Evolutionary conservation across 2,888 invertebrate genomes (phyloP), one percentile per base, ranked within the genome.

Genomic region (Xestoiulus laeticollis): DNA sequence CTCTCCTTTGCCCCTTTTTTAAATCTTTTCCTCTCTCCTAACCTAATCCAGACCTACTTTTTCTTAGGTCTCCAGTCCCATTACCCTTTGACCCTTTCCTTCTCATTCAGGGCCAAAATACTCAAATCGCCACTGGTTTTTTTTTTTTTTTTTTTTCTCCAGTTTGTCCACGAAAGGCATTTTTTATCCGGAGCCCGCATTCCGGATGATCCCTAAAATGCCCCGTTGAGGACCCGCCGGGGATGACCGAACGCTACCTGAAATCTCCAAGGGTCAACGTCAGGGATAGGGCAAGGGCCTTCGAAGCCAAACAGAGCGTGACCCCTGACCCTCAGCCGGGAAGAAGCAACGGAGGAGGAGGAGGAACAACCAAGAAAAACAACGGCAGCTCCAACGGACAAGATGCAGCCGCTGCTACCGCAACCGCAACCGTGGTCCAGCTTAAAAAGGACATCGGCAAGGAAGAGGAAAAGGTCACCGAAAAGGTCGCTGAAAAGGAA

Each of bases 171-270:
- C 33, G 33, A 38, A 38, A 38, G 2, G 4, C 33, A 2, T 38
- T 5, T 5, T 38, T 38, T 38, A 6, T n/a, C n/a, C n/a, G 33
- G 33, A 5, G 2, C 33, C 33, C 6, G 2, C 33, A 38, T 38
- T 6, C 33, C 33, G 33, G 33, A 38, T 38, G 33, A 5, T 38
- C 33, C 33, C 4, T 38, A 38, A 6, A 38, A 6, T 6, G 33
- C 33, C 6, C 33, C 33, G 6, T 38, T 38, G 33, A 38, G 33
- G 33, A 38, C 4, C 48, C 1, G 53, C n/a, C 53, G 30, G 83
- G 83, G n/a, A 86, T 86, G 43, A 87, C 38, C 87, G 83, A 88
- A 78, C 38, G 59, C 44, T 88, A 86, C 33, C 38, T 88, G 16
- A 86, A 88, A 44, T 22, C 87, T 1, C 85, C 85, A 4, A 85